phyloP scores from a whole-genome alignment of 2,888 invertebrate species.

The Neelides folsomi region DNA sequence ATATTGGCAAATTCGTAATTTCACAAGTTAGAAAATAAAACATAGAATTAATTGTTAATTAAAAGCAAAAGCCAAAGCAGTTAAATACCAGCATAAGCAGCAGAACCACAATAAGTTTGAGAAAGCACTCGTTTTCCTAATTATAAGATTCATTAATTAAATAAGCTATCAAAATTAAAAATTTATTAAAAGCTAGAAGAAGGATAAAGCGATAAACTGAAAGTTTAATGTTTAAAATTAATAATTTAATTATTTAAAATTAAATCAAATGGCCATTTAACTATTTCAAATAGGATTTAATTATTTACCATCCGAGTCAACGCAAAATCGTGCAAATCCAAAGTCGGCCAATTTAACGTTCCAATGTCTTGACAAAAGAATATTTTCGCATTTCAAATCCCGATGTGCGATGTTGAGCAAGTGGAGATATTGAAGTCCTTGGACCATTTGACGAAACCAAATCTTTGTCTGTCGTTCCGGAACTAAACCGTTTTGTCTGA shows the following conservation, averaged over 20 bases:
- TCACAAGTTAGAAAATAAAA: too few relatives aligned
- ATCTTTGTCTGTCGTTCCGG: conserved; percentile 64
- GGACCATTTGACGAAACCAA: conserved; percentile 76
- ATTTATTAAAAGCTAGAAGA: neutral
- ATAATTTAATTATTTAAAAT: too few relatives aligned
- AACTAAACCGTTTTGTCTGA: conserved; percentile 60
- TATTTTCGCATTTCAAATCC: conserved; percentile 89
- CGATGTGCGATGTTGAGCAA: conserved; percentile 73
- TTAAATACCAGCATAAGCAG: conserved; percentile 60
- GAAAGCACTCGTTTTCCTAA: conserved; percentile 61
- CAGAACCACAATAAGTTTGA: conserved; percentile 89
- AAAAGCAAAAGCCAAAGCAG: too few relatives aligned
- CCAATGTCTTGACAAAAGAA: conserved; percentile 64
- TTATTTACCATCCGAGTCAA: conserved; percentile 28
- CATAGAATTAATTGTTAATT: too few relatives aligned
- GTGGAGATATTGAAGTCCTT: conserved; percentile 70
- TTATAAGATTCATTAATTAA: conserved; percentile 3
- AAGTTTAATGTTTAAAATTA: neutral
- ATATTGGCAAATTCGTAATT: too few relatives aligned
- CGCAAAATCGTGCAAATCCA: conserved; percentile 66
- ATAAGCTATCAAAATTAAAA: too few relatives aligned
- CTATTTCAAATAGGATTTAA: neutral
- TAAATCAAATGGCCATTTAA: too few relatives aligned
- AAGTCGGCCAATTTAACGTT: conserved; percentile 88
- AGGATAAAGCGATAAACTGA: neutral